phyloP scores from a whole-genome alignment of 1,140 invertebrate genomes.

The Drosophila ficusphila region DNA sequence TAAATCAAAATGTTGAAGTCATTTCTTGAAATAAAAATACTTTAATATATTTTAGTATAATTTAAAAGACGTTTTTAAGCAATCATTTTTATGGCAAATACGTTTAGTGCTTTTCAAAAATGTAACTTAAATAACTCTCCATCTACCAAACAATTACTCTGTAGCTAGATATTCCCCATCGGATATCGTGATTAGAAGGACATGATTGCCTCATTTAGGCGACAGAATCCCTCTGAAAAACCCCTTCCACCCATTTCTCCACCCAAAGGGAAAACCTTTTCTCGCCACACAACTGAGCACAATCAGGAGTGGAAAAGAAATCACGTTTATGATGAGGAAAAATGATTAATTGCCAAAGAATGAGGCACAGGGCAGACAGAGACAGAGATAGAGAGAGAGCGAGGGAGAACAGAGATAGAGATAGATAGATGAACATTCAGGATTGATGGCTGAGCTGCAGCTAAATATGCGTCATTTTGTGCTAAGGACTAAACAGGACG shows the following conservation, averaged over 20 bases:
- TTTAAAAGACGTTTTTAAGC: no score
- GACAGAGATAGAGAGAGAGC: constrained; percentile 16
- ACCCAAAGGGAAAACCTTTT: constrained; percentile 10
- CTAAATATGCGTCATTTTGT: constrained; percentile 81
- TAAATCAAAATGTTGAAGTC: no score
- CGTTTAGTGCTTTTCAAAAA: no score
- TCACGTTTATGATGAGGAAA: constrained; percentile 80
- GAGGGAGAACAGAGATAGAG: constrained; percentile 23
- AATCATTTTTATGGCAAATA: no score
- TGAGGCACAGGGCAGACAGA: constrained; percentile 55
- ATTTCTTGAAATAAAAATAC: no score
- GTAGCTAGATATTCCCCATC: neutral
- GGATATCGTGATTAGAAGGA: constrained; percentile 25
- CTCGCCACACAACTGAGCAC: constrained; percentile 45
- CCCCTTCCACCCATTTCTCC: neutral
- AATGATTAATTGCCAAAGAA: constrained; percentile 82
- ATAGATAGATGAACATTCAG: constrained; percentile 51
- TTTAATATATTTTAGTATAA: no score
- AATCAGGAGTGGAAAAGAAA: constrained; percentile 70
- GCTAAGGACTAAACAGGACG: constrained; percentile 63
- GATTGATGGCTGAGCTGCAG: constrained; percentile 79
- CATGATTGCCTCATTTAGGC: constrained; percentile 48
- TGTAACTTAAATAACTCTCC: no score
- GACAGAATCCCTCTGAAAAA: constrained; percentile 5
- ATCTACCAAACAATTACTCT: constrained; percentile 7